These are phyloP conservation scores for Campoplex capitator DNA, from an alignment of 2,888 invertebrate genomes.

Conservation along the genomic window DNA sequence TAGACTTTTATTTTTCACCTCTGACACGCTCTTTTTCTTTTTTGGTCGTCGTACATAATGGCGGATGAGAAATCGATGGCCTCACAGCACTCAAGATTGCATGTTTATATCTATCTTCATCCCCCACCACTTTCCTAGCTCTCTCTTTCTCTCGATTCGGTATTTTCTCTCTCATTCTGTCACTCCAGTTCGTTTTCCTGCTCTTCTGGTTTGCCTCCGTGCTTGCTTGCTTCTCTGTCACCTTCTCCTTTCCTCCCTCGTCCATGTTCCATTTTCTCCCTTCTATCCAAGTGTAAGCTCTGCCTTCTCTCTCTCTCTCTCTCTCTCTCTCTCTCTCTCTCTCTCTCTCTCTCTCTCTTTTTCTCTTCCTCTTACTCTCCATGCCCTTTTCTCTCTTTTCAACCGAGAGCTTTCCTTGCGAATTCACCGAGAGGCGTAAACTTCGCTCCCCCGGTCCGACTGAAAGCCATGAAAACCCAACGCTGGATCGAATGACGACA, in stretches of 20 bases:
- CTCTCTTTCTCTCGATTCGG: constrained; percentile 44
- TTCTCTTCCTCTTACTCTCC: background rate
- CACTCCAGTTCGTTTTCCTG: constrained; percentile 16
- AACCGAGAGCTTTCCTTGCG: constrained; percentile 69
- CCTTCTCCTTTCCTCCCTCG: constrained; percentile 63
- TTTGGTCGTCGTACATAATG: constrained; percentile 74
- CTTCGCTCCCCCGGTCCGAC: constrained; percentile 45
- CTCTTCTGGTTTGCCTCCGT: constrained; percentile 49
- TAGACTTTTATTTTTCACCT: background rate
- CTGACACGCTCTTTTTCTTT: constrained; percentile 31
- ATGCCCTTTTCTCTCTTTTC: constrained; percentile 49
- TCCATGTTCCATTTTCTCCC: constrained; percentile 25
- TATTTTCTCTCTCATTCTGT: constrained; percentile 27
- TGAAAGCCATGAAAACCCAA: constrained; percentile 57
- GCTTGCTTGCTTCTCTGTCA: constrained; percentile 64
- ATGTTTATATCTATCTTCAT: constrained; percentile 66
- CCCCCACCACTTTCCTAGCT: background rate
- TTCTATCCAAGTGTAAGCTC: constrained; percentile 22
- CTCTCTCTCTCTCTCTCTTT: constrained; percentile 24
- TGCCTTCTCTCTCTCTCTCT: constrained; percentile 1
- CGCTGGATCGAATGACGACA: constrained; percentile 44
- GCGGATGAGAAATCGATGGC: constrained; percentile 77
- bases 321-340: constrained; percentile 45
- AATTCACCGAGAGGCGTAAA: constrained; percentile 52
- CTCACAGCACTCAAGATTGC: constrained; percentile 52